Evolutionary conservation across 1,140 invertebrate species (phyloP).

Genomic region (Drosophila subpulchrella): DNA sequence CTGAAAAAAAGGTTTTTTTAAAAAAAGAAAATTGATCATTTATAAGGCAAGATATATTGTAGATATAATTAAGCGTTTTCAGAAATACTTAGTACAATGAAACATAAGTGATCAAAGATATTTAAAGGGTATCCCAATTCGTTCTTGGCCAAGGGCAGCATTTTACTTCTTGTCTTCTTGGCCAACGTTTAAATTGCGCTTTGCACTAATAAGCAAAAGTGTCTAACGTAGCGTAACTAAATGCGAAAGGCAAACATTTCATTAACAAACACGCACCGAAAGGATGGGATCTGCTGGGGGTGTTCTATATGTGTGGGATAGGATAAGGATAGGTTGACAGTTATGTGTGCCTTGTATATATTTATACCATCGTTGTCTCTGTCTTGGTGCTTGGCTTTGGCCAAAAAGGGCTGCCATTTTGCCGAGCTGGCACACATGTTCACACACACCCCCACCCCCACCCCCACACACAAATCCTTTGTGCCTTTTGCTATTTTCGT

Average conservation of each 20-base stretch:
- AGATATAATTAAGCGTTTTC: no score
- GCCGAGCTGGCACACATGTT: conserved; percentile 31
- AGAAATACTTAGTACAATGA: no score
- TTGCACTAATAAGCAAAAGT: conserved; percentile 82
- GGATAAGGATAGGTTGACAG: conserved; percentile 55
- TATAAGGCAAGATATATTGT: no score
- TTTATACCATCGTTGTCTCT: conserved; percentile 34
- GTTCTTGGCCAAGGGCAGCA: neutral
- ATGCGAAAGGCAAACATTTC: conserved; percentile 81
- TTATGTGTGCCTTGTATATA: conserved; percentile 77
- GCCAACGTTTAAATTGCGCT: conserved; percentile 72
- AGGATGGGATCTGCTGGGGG: conserved; percentile 1
- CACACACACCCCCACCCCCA: conserved; percentile 22
- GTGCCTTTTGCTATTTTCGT: conserved; percentile 54
- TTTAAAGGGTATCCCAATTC: neutral
- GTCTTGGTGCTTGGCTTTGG: conserved; percentile 29
- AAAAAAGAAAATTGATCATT: no score
- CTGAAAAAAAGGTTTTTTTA: no score
- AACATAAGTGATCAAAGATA: neutral
- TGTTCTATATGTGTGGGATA: neutral
- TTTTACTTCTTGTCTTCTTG: conserved; percentile 22
- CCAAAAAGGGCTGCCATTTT: conserved; percentile 60
- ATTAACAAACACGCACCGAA: conserved; percentile 77
- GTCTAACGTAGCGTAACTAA: conserved; percentile 81
- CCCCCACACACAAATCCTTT: conserved; percentile 27